Evolutionary conservation across 2,888 invertebrate genomes (phyloP).

Genomic region (Drosophila greeni): DNA sequence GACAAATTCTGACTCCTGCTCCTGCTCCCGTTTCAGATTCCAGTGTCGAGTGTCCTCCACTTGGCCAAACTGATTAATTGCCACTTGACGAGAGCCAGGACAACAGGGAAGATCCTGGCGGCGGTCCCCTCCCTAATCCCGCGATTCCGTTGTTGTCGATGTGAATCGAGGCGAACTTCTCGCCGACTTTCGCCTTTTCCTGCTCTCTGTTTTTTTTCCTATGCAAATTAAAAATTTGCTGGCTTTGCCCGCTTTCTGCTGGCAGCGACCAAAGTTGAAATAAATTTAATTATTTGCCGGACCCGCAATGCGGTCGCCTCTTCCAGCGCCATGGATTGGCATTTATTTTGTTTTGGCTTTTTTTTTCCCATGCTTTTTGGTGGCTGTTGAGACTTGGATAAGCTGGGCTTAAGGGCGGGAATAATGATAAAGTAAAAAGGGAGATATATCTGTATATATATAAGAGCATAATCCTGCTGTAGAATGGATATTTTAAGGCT

Average conservation of each 20-base stretch:
- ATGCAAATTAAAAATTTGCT: slow-evolving; percentile 63
- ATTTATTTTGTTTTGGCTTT: slow-evolving; percentile 17
- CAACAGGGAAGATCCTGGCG: slow-evolving; percentile 8
- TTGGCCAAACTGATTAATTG: slow-evolving; percentile 69
- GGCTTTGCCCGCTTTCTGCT: slow-evolving; percentile 35
- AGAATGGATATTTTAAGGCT: slow-evolving; percentile 5
- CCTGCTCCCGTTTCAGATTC: slow-evolving; percentile 5
- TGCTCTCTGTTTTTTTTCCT: slow-evolving; percentile 10
- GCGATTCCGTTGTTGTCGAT: slow-evolving; percentile 18
- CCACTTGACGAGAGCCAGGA: slow-evolving; percentile 47
- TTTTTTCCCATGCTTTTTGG: slow-evolving; percentile 18
- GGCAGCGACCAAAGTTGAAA: slow-evolving; percentile 46
- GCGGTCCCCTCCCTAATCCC: slow-evolving; percentile 31
- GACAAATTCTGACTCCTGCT: slow-evolving; percentile 26
- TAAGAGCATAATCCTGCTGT: slow-evolving; percentile 21
- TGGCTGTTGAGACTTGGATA: slow-evolving; percentile 19
- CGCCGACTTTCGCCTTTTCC: slow-evolving; percentile 22
- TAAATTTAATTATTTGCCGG: slow-evolving; percentile 56
- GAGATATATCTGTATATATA: slow-evolving; percentile 4
- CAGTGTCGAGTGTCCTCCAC: slow-evolving; percentile 48
- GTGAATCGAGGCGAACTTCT: slow-evolving; percentile 19
- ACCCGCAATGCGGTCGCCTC: slow-evolving; percentile 45
- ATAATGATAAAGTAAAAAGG: slow-evolving; percentile 23
- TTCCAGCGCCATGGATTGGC: slow-evolving; percentile 25
- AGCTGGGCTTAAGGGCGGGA: slow-evolving; percentile 24